Evolutionary conservation across 1,140 invertebrate genomes (phyloP).

Genomic region (Aricia agestis): DNA sequence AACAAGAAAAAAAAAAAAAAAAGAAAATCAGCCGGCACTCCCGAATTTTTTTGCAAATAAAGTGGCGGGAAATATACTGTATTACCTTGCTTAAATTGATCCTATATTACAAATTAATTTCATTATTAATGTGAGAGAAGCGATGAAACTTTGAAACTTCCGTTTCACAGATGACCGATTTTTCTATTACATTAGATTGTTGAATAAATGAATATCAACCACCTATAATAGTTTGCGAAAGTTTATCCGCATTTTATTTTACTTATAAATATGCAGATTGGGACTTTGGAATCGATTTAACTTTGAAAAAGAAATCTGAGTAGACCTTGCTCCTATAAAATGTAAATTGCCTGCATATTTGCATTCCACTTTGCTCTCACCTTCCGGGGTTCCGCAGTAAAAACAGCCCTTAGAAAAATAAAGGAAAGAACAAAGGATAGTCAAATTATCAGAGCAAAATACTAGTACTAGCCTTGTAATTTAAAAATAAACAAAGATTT

Average conservation of each 20-base stretch:
- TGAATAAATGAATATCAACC: background rate
- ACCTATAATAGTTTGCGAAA: background rate
- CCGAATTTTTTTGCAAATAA: no score
- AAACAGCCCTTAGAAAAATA: background rate
- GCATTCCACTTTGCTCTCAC: background rate
- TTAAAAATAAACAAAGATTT: background rate
- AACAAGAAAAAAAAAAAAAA: no score
- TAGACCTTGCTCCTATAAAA: conserved; percentile 8
- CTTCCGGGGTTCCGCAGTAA: background rate
- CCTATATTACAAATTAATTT: background rate
- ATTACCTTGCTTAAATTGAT: no score
- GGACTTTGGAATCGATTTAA: conserved; percentile 7
- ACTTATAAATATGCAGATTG: conserved; percentile 9
- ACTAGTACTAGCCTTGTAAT: background rate
- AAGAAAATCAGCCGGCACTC: no score
- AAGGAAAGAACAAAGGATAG: background rate
- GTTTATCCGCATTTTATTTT: background rate
- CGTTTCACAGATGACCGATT: background rate
- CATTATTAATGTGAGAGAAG: background rate
- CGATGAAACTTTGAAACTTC: background rate
- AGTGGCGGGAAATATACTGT: no score
- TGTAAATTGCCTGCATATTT: conserved; percentile 5
- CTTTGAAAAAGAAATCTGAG: conserved; percentile 11
- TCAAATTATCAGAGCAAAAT: background rate
- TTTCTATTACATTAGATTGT: background rate